Evolutionary conservation across 2,797 vertebrate genomes (phyloP), one percentile per base, ranked within the genome.

Genomic region (Thripadectes ignobilis): DNA sequence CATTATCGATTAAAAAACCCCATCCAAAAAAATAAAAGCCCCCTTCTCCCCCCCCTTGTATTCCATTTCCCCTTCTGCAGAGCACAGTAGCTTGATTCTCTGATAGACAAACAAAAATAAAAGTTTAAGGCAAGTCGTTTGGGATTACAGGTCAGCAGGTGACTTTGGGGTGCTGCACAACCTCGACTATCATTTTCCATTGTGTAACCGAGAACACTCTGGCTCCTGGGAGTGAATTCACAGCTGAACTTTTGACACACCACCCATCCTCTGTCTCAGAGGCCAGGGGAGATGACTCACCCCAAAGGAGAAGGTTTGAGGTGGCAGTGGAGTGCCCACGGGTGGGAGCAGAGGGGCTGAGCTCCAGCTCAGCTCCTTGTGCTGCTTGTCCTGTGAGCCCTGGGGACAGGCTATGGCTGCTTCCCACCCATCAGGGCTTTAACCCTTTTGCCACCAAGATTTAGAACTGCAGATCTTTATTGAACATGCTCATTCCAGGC

Each of bases 81-180:
- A 75, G 29, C 5, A 14, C 34, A 67, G 43, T 58, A 54, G 8
- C 16, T 86, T 73, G 27, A 11, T 88, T 0, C 0, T 59, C 30
- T 38, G 38, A 19, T 59, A 83, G 22, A 36, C 43, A 65, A 66
- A 20, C 1, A 4, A 67, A 85, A 79, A 67, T 39, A 21, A 32
- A 61, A 61, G 38, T 63, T 45, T 30, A 58, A 65, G 14, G 27
- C n/a, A 72, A 41, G 1, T 20, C 32, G 10, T 41, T 29, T 63
- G 49, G 26, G 20, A 67, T 72, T 71, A 45, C 32, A 59, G 57
- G 49, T 75, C 63, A 79, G 26, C 26, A 27, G n/a, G 29, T 62
- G 67, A 21, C 22, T 71, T 39, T 27, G 26, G 39, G 43, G 17
- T 24, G n/a, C 67, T 80, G n/a, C 36, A 30, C 23, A 58, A 16